Base-by-base conservation (phyloP, 2,888 invertebrate species). In the Actias luna region DNA sequence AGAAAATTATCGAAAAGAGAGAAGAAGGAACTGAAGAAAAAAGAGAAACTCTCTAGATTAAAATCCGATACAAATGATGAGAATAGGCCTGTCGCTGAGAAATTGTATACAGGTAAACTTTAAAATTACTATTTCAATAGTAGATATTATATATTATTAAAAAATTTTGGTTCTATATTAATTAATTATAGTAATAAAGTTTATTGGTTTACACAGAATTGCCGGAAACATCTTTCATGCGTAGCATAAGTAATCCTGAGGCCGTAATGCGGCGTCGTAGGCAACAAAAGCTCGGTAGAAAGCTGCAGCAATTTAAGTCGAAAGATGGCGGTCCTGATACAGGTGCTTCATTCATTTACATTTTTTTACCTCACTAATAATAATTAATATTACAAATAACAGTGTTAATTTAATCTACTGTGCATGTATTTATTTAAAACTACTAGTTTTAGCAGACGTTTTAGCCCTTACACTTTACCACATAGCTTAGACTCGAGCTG, bases 161-260 rank as follows among this genome's bases (percentile, higher is more conserved):
- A n/a, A n/a, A n/a, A n/a, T n/a, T n/a, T n/a, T n/a, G n/a, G n/a
- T n/a, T n/a, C n/a, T n/a, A n/a, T n/a, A n/a, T n/a, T n/a, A n/a
- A n/a, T n/a, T n/a, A n/a, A n/a, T 22, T 8, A 31, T 33, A 42
- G 8, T 42, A 42, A 31, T 29, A 25, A 52, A 22, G 7, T 25
- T 50, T 12, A 50, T 10, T 50, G 10, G 25, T 25, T 50, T 25
- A 50, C 84, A 39, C 91, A 95, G 99, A 99, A 93, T 91, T 99
- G 75, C 99, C 99, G 31, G 99, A 99, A 92, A 99, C 99, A 61
- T 99, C 98, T 76, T 99, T 99, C 91, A 99, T 99, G 59, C 95
- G 99, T 78, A 99, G 99, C 77, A 99, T 99, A 84, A 99, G 99
- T 69, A 99, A 99, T 93, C 99, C 99, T 3, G 99, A 99, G 93